Evolutionary conservation across 2,797 vertebrate genomes (phyloP).

Genomic region (Melanotaenia maccullochi): DNA sequence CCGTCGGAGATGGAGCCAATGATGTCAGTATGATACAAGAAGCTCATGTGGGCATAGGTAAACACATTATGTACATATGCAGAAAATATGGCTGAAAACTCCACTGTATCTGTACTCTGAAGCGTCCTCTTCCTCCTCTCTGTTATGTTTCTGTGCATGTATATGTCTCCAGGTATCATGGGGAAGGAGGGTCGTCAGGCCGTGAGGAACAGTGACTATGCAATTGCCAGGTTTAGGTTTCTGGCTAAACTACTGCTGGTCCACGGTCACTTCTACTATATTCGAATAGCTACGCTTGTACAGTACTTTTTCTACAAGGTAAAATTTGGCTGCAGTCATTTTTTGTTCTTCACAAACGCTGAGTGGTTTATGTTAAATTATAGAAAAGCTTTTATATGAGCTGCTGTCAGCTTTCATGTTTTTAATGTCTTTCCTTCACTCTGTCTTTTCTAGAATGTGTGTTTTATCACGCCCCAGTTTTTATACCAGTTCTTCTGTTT

Average conservation of each 20-base stretch:
- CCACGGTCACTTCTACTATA: constrained; percentile 99
- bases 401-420: constrained; percentile 6
- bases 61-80: constrained; percentile 16
- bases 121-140: not conserved
- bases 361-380: not conserved
- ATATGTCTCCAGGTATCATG: constrained; percentile 90
- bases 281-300: constrained; percentile 99
- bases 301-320: constrained; percentile 99
- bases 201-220: constrained; percentile 99
- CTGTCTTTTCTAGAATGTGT: constrained; percentile 95
- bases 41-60: constrained; percentile 98
- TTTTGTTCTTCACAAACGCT: not conserved
- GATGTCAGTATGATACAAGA: constrained; percentile 99
- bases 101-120: not conserved
- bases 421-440: constrained; percentile 58
- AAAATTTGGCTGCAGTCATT: constrained; percentile 31
- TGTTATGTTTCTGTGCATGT: not conserved
- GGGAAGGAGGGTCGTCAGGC: constrained; percentile 99
- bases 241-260: constrained; percentile 97
- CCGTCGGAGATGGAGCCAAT: constrained; percentile 95
- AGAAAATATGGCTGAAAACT: not conserved
- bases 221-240: constrained; percentile 98
- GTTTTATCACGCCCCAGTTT: constrained; percentile 99
- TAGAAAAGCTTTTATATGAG: constrained; percentile 1
- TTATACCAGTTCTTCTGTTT: constrained; percentile 99